Conservation (phyloP, 2,113 vertebrate species). For the Haemorhous mexicanus region DNA sequence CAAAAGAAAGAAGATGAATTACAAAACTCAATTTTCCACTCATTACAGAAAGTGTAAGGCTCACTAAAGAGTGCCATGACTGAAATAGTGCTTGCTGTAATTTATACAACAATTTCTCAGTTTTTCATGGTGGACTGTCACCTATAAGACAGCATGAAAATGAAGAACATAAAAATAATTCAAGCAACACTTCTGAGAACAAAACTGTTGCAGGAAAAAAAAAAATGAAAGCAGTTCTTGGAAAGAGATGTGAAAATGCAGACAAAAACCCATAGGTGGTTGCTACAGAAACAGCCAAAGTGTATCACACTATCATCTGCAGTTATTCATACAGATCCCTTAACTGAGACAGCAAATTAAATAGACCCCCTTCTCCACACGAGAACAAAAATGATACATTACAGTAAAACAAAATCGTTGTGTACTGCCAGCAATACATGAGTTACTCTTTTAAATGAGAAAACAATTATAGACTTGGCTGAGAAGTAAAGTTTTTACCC, state of each 20-base stretch:
- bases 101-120: not conserved
- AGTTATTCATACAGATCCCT: not conserved
- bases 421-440: not conserved
- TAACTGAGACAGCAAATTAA: slow-evolving; percentile 31
- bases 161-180: slow-evolving; percentile 15
- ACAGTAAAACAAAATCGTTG: not conserved
- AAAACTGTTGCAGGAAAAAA: not conserved
- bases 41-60: not conserved
- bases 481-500: not conserved
- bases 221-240: not conserved
- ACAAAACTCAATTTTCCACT: slow-evolving; percentile 19
- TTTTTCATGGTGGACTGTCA: not conserved
- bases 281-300: slow-evolving; percentile 41
- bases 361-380: not conserved
- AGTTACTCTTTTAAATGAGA: not conserved
- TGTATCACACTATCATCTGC: not conserved
- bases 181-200: not conserved
- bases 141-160: not conserved
- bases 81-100: not conserved
- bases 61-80: not conserved
- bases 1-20: slow-evolving; percentile 10
- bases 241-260: slow-evolving; percentile 2
- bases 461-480: slow-evolving; percentile 14
- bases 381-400: not conserved
- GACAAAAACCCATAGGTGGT: not conserved